phyloP scores from a whole-genome alignment of 2,888 invertebrate genomes.

The Drosophila suboccidentalis region DNA sequence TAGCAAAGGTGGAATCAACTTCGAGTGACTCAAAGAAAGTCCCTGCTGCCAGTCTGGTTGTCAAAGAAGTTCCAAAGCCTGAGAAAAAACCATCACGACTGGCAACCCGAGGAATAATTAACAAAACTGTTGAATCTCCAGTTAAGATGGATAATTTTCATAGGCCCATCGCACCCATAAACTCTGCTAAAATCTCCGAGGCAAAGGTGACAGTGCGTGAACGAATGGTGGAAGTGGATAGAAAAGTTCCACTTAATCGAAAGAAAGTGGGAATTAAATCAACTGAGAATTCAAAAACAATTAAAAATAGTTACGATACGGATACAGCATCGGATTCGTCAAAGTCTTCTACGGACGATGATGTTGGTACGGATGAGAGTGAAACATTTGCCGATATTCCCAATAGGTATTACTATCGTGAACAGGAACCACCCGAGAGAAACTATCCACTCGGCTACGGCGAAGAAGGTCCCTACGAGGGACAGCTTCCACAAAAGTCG shows the following conservation, averaged over 20 bases:
- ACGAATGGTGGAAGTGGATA: conserved; percentile 14
- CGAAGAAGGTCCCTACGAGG: conserved; percentile 58
- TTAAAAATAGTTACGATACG: not conserved
- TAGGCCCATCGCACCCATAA: not conserved
- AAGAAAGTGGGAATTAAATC: not conserved
- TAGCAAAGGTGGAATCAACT: not conserved
- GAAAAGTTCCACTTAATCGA: too few relatives aligned
- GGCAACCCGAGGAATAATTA: not conserved
- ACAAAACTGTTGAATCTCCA: not conserved
- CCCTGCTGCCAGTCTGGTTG: not conserved
- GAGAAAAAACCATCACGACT: not conserved
- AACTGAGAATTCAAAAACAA: not conserved
- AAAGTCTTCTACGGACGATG: conserved; percentile 3
- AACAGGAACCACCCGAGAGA: conserved; percentile 49
- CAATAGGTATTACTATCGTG: conserved; percentile 60
- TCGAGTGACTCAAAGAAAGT: conserved; percentile 5
- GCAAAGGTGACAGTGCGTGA: conserved; percentile 32
- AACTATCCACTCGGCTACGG: conserved; percentile 49
- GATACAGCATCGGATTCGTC: not conserved
- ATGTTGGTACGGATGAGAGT: conserved; percentile 16
- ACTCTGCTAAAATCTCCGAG: not conserved
- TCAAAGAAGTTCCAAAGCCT: not conserved
- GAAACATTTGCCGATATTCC: conserved; percentile 59
- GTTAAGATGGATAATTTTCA: not conserved
- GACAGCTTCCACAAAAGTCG: not conserved